Evolutionary conservation across 2,888 invertebrate genomes (phyloP).

Genomic region (Pteria penguin): DNA sequence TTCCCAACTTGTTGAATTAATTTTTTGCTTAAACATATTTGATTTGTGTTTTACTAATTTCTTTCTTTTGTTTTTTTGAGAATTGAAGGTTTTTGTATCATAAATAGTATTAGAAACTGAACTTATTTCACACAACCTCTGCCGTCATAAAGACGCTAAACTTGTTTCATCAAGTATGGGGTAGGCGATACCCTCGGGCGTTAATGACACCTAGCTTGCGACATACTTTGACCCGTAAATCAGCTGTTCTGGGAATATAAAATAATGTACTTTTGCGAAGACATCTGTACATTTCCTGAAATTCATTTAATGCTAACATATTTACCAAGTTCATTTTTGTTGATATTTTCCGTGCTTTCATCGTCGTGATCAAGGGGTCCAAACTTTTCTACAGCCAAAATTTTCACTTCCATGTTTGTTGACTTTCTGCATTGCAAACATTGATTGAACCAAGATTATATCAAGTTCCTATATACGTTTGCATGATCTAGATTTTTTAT

Average conservation of each 20-base stretch:
- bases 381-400: conserved; percentile 35
- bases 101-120: no score
- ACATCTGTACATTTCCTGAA: no score
- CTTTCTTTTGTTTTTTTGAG: no score
- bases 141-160: no score
- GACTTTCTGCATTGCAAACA: conserved; percentile 30
- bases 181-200: neutral
- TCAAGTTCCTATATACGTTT: no score
- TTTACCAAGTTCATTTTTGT: conserved; percentile 33
- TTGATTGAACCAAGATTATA: neutral
- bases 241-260: neutral
- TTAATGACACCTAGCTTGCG: neutral
- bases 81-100: no score
- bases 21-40: no score
- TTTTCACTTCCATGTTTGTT: conserved; percentile 30
- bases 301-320: neutral
- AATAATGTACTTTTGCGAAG: neutral
- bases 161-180: neutral
- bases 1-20: no score
- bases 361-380: conserved; percentile 43
- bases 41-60: no score
- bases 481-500: no score
- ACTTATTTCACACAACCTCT: no score
- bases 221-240: no score
- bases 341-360: conserved; percentile 35